Conservation (phyloP, 2,113 vertebrate genomes). For the Acrocephalus arundinaceus region DNA sequence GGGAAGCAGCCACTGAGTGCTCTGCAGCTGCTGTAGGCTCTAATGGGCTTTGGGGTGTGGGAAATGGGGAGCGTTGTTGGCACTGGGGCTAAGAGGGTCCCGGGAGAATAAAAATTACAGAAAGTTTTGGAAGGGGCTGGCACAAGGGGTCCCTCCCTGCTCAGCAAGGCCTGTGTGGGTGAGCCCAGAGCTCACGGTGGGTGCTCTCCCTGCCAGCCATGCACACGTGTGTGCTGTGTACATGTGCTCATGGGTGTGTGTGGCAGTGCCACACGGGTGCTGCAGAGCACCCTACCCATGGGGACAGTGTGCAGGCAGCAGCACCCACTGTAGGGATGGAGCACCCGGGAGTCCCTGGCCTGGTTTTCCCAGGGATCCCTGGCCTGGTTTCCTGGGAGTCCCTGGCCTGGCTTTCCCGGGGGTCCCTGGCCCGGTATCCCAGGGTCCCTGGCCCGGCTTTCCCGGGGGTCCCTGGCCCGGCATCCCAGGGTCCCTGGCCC, state of each 20-base stretch:
- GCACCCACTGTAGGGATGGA: rapidly evolving
- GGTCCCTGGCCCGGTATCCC: neutral
- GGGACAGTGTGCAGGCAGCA: neutral
- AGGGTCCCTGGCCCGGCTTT: neutral
- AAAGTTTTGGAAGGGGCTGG: rapidly evolving
- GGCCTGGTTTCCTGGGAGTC: neutral
- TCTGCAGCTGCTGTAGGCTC: neutral
- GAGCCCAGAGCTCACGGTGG: rapidly evolving
- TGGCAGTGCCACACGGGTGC: neutral
- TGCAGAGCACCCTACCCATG: neutral
- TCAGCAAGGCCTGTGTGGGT: neutral
- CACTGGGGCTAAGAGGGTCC: neutral
- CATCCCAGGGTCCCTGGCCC: neutral
- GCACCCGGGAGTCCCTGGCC: neutral
- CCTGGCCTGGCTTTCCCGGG: neutral
- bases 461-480: neutral
- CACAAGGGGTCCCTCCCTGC: neutral
- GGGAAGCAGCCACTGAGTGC: rapidly evolving
- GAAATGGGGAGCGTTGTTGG: neutral
- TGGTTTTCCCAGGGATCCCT: neutral
- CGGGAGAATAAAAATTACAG: neutral
- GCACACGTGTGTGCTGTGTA: rapidly evolving
- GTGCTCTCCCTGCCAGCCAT: neutral
- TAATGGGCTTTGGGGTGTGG: neutral
- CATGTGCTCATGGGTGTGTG: neutral